Conservation (phyloP, 2,113 vertebrate genomes). For the Triplophysa tibetana region DNA sequence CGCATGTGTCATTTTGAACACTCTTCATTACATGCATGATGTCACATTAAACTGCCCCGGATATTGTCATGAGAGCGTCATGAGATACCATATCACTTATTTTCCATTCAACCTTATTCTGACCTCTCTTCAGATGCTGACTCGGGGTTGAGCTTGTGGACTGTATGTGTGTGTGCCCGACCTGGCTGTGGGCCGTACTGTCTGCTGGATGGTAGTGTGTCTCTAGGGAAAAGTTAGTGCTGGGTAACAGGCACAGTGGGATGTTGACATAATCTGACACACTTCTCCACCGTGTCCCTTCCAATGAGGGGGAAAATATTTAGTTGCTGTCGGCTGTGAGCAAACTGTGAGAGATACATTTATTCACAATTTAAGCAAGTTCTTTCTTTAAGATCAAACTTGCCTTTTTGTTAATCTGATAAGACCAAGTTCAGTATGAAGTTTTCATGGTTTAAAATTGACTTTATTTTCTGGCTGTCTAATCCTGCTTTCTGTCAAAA, state of each 20-base stretch:
- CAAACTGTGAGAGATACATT: not conserved
- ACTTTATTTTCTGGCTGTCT: conserved; percentile 5
- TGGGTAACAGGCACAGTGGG: conserved; percentile 17
- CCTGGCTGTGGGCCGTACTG: conserved; percentile 6
- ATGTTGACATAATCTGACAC: conserved; percentile 36
- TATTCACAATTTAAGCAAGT: conserved; percentile 11
- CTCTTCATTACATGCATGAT: conserved; percentile 9
- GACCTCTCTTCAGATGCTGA: conserved; percentile 6
- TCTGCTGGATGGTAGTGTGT: conserved; percentile 23
- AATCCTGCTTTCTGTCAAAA: conserved; percentile 9
- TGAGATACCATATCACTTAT: not conserved
- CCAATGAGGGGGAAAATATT: not conserved
- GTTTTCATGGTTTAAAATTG: not conserved
- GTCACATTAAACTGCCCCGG: not conserved
- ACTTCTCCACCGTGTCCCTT: conserved; percentile 4
- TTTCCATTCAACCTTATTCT: conserved; percentile 17
- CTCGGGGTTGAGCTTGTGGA: not conserved
- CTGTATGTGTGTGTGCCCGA: conserved; percentile 3
- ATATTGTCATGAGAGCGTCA: not conserved
- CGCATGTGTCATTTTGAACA: conserved; percentile 19
- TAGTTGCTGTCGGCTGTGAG: conserved; percentile 5
- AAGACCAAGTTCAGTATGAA: not conserved
- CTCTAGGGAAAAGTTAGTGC: conserved; percentile 17
- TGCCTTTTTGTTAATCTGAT: not conserved
- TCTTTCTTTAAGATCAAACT: not conserved